Base-by-base conservation (phyloP, 2,113 vertebrate species). In the Gobiocypris rarus region DNA sequence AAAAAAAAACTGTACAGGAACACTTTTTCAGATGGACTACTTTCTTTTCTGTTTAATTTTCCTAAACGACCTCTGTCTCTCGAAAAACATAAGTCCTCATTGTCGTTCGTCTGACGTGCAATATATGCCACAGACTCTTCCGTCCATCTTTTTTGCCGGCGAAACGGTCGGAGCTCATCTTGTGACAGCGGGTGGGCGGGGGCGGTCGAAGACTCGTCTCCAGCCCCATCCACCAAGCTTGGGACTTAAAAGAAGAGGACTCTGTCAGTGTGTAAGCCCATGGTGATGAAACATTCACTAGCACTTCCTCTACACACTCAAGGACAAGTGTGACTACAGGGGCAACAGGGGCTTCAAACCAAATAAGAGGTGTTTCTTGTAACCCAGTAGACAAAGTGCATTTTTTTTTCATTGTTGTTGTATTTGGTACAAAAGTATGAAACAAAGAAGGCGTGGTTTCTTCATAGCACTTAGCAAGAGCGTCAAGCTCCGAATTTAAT, bases 381-480 rank as follows among this genome's bases (percentile, higher is more conserved):
- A 87, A 87, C 76, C 90, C 84, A 70, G 84, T 89, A 91, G 87
- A 90, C 89, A 89, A 89, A 84, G 89, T 89, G 61, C 82, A 45
- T 86, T 83, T 87, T 86, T 84, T 43, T 73, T 48, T 75, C 1
- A 1, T 75, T 54, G 73, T 82, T 56, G 91, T 92, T 87, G 82
- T 84, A 65, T 90, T 85, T 59, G 63, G 87, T 91, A 86, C 70
- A 89, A 88, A 87, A 52, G 84, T 85, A 84, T 84, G 89, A 88
- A 90, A 91, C 89, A 89, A 90, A 90, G 87, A 91, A 85, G 61
- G 70, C 79, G 82, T 88, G 91, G 91, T 92, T 91, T 83, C 83
- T 70, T 93, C 88, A 93, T 89, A 95, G 93, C 94, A 95, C 94
- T 94, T 95, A 94, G 80, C 83, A 81, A 88, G 91, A 94, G 92